Evolutionary conservation across 2,888 invertebrate species (phyloP), one percentile per base, ranked within the genome.

Genomic region (Sinotaia quadrata): DNA sequence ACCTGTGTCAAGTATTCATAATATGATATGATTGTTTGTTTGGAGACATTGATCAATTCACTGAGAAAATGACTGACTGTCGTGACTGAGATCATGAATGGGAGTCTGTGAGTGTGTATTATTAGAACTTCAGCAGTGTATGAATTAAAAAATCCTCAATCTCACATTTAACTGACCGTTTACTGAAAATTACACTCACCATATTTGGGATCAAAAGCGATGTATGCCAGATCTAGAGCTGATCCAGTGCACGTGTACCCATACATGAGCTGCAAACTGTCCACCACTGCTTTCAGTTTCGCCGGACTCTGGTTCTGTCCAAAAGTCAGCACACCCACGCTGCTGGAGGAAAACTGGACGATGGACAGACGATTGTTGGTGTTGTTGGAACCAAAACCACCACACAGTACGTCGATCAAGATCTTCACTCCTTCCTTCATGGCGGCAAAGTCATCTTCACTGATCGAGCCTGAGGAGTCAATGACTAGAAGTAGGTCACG

Each of bases 211-310:
- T 59, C 59, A 8, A 44, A 59, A 1, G 44, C 44, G 10, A n/a
- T 15, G 44, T 59, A 59, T 12, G 61, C 66, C 15, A 56, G 24
- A 4, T 60, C 36, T 34, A 66, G 33, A 15, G 70, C 70, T 24
- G 36, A 34, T 41, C 70, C 70, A 12, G 70, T 70, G 54, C 70
- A 70, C 24, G 70, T 70, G 57, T 56, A 60, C 24, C 66, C 66
- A 12, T 54, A 24, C 36, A 60, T 37, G 56, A 59, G 70, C 31
- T 54, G 29, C 36, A 65, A 31, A 0, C 37, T 27, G 47, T 34
- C 29, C 15, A 70, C 66, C 36, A 54, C 54, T 24, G 34, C 33
- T 31, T 66, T 66, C 12, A 70, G 49, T 10, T 36, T 34, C 15
- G 4, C 37, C 12, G 70, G 66, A 21, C 36, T 33, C 56, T 70